phyloP scores from a whole-genome alignment of 2,888 invertebrate genomes.

The Pantelozetes paolii region DNA sequence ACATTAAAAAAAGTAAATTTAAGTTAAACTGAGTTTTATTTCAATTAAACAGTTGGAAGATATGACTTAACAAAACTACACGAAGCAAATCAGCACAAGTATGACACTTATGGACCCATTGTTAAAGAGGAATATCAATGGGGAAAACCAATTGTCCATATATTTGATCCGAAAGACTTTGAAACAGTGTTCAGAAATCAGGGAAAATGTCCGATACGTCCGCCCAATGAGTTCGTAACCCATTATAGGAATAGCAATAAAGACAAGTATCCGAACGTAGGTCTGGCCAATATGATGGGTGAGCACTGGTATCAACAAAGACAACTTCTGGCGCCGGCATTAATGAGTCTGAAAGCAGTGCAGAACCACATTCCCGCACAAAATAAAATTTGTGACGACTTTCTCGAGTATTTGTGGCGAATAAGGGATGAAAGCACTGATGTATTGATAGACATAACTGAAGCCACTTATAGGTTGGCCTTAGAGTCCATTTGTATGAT shows the following conservation, averaged over 20 bases:
- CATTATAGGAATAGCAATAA: constrained; percentile 47
- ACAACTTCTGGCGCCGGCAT: constrained; percentile 45
- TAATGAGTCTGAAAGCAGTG: constrained; percentile 44
- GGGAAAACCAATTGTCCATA: constrained; percentile 48
- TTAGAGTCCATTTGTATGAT: constrained; percentile 50
- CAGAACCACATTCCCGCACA: constrained; percentile 44
- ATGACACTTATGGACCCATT: constrained; percentile 48
- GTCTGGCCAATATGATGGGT: constrained; percentile 48
- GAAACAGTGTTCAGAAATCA: constrained; percentile 48
- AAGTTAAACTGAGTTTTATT: too few species aligned
- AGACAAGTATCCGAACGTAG: constrained; percentile 47
- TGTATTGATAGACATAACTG: constrained; percentile 46
- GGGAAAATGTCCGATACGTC: constrained; percentile 48
- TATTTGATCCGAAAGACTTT: constrained; percentile 49
- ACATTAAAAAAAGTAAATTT: too few species aligned
- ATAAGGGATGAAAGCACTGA: constrained; percentile 36
- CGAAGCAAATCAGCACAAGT: constrained; percentile 49
- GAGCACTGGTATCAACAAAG: constrained; percentile 49
- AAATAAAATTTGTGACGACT: constrained; percentile 48
- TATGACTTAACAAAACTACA: constrained; percentile 48
- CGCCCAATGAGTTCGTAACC: constrained; percentile 48
- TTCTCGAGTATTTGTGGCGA: constrained; percentile 43
- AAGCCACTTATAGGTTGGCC: constrained; percentile 47
- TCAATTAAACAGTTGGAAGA: constrained; percentile 43
- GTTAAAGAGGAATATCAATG: constrained; percentile 49